Conservation (phyloP, 2,797 vertebrate species). For the Protonibea diacanthus region DNA sequence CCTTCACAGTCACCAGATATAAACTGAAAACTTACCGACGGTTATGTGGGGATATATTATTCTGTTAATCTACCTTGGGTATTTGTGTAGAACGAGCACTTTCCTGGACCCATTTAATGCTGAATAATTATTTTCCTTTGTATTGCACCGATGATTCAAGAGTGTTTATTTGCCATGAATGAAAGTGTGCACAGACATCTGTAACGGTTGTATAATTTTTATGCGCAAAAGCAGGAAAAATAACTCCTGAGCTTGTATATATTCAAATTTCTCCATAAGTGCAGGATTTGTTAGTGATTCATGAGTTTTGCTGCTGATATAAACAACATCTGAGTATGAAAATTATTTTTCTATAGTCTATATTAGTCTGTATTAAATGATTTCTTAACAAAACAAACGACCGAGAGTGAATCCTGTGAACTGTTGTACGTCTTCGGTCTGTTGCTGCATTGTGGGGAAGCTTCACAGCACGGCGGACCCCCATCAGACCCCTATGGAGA, state of each 20-base stretch:
- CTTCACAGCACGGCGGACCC: too few species aligned
- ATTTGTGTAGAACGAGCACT: background rate
- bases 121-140: conserved; percentile 4
- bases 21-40: background rate
- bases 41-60: background rate
- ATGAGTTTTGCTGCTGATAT: background rate
- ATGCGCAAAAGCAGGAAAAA: background rate
- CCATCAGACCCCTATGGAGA: too few species aligned
- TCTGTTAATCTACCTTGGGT: background rate
- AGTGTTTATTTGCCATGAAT: background rate
- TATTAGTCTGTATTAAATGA: too few species aligned
- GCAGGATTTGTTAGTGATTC: background rate
- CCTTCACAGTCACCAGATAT: background rate
- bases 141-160: background rate
- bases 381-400: too few species aligned
- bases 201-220: background rate
- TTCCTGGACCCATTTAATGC: background rate
- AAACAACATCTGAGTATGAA: background rate
- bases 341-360: background rate
- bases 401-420: too few species aligned
- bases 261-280: background rate
- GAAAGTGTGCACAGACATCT: background rate
- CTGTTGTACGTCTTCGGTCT: too few species aligned
- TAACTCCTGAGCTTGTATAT: background rate
- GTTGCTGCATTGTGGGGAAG: too few species aligned